Base-by-base conservation (phyloP, 2,113 vertebrate genomes). In the Meles meles region DNA sequence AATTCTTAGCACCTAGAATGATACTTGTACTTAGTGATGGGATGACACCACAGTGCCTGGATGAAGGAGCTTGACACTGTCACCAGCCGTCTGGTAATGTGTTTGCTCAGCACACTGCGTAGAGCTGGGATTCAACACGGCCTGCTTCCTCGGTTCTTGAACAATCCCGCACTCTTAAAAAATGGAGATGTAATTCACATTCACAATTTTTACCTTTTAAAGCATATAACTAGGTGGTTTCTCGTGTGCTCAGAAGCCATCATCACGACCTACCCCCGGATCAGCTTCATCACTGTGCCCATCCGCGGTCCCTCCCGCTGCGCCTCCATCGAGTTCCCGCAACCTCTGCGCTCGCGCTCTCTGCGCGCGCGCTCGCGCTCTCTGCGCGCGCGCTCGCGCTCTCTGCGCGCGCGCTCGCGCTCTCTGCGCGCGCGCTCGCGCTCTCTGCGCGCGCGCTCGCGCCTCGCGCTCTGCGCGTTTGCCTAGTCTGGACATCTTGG, bases 381-480 rank as follows among this genome's bases (percentile, higher is more conserved):
- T 25, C 21, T n/a, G n/a, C n/a, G n/a, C n/a, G n/a, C n/a, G 39
- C 71, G 1, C 44, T 44, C 44, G 3, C 37, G 25, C 21, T 8
- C 25, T 25, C 21, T n/a, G n/a, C n/a, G n/a, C n/a, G n/a, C n/a
- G 39, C 71, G 1, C 44, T 44, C 44, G 3, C 37, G 25, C 21
- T 8, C 25, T 25, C 21, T n/a, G n/a, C n/a, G n/a, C n/a, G n/a
- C n/a, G 39, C 71, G 1, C 44, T 44, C 44, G 3, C 37, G 25
- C 21, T 8, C 25, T 25, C 21, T n/a, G n/a, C n/a, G n/a, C n/a
- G n/a, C n/a, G n/a, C n/a, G n/a, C n/a, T n/a, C n/a, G n/a, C n/a
- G n/a, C n/a, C n/a, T n/a, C n/a, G n/a, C n/a, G n/a, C n/a, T n/a
- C 27, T 29, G 3, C 15, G 42, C 4, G 0, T 31, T 76, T 10